Evolutionary conservation across 2,888 invertebrate genomes (phyloP).

Genomic region (Blastobasis adustella): DNA sequence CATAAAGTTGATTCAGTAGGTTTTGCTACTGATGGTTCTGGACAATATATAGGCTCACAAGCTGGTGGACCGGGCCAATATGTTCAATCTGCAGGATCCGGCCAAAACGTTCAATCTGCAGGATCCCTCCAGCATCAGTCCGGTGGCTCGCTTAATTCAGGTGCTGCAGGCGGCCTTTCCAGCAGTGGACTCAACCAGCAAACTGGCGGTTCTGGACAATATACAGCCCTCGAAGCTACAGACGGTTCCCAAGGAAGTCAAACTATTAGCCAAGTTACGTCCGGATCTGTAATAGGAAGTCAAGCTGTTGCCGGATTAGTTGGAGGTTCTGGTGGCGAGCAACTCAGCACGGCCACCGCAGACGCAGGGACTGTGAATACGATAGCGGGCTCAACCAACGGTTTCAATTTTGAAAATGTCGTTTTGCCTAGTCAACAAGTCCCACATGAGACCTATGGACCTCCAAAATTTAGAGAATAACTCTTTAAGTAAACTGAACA

Average conservation of each 20-base stretch:
- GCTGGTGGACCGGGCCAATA: conserved; percentile 5
- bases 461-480: conserved; percentile 46
- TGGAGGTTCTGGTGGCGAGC: neutral
- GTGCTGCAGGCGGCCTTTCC: no score
- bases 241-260: neutral
- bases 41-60: conserved; percentile 3
- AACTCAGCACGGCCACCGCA: conserved; percentile 8
- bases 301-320: neutral
- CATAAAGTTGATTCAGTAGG: conserved; percentile 27
- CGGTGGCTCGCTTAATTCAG: no score
- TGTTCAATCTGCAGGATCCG: conserved; percentile 1
- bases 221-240: neutral
- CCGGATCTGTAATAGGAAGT: neutral
- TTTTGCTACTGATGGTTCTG: conserved; percentile 6
- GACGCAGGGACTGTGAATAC: conserved; percentile 16
- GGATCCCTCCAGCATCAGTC: conserved; percentile 6
- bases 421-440: conserved; percentile 57
- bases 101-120: conserved; percentile 2
- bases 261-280: neutral
- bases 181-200: neutral
- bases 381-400: conserved; percentile 16
- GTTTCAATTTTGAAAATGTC: conserved; percentile 27
- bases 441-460: conserved; percentile 59
- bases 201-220: neutral
- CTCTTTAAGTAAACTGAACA: no score